Percentiles rank a stretch among this genome's conserved stretches.
Evolutionary conservation across 1,140 invertebrate species (phyloP).

Genomic region (Melipona quadrifasciata): DNA sequence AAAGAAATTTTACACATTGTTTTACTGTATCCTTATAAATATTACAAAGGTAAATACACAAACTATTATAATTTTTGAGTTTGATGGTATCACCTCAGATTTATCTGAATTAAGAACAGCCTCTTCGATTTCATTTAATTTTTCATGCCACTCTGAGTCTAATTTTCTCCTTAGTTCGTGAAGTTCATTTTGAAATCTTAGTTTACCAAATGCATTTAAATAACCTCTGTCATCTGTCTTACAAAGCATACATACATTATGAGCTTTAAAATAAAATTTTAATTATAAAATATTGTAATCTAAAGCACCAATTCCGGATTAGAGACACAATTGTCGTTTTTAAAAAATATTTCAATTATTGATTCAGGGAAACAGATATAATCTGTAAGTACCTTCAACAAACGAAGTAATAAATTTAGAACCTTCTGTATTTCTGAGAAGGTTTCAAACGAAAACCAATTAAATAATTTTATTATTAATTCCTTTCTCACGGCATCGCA

Average conservation of each 20-base stretch:
- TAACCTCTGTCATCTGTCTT: slow-evolving; percentile 60
- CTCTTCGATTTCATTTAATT: slow-evolving; percentile 71
- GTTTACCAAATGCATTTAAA: slow-evolving; percentile 69
- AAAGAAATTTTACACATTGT: neutral
- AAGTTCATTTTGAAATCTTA: slow-evolving; percentile 71
- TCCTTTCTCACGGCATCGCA: slow-evolving; percentile 76
- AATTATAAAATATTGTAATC: neutral
- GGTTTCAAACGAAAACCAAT: slow-evolving; percentile 78
- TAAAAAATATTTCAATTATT: neutral
- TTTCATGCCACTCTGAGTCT: slow-evolving; percentile 63
- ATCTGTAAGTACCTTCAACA: slow-evolving; percentile 74
- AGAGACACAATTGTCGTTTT: neutral
- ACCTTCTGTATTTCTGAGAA: slow-evolving; percentile 73
- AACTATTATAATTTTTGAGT: slow-evolving; percentile 41
- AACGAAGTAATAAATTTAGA: slow-evolving; percentile 73
- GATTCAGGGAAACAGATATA: slow-evolving; percentile 3
- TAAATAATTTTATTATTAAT: slow-evolving; percentile 77
- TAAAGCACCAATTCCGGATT: neutral
- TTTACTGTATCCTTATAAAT: neutral
- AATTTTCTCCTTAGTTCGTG: slow-evolving; percentile 65
- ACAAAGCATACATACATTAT: slow-evolving; percentile 8
- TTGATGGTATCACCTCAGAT: neutral
- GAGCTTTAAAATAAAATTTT: neutral
- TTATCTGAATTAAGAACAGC: slow-evolving; percentile 44
- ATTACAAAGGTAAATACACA: neutral